Base-by-base conservation (phyloP, 2,888 invertebrate genomes). In the Linnaemya vulpina region DNA sequence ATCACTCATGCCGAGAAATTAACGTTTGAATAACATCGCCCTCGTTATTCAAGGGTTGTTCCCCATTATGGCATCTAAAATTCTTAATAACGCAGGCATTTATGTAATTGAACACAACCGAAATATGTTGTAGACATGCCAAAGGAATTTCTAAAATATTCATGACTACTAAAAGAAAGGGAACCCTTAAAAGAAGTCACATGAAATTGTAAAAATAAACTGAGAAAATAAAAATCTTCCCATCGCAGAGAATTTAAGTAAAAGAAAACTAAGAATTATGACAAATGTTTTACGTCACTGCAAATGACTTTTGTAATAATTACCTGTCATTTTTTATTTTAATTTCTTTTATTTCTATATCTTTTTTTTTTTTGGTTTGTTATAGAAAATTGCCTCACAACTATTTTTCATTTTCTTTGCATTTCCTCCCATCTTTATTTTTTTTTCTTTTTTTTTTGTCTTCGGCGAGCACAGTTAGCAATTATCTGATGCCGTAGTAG, bases 251-350 rank as follows among this genome's bases (percentile, higher is more conserved):
- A 60, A 40, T 43, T 22, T 15, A 9, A 20, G 17, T 4, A 60
- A 68, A 35, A 49, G 60, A 58, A 25, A 62, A 88, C 85, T 55
- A 87, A 88, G 88, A 88, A 88, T 78, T 89, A 90, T 91, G 90
- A 90, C 91, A 90, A 90, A 91, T 90, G 90, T 90, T 90, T 89
- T 88, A 88, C 90, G 88, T 90, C 90, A 89, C 86, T 89, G 90
- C 88, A 87, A 86, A 81, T 89, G 89, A 89, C 89, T 85, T 82
- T 87, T 85, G 17, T 81, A 83, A 80, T 81, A 84, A 86, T 86
- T 87, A 84, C 82, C 86, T 84, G 82, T 75, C 82, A 81, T 82
- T 60, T 60, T 55, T 15, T 25, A 17, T 22, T 22, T 20, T 0
- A 30, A 30, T 30, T 30, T 55, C 15, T 13, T 81, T 83, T n/a